Base-by-base conservation (phyloP, 1,140 invertebrate species). In the Sycophaga agraensis region DNA sequence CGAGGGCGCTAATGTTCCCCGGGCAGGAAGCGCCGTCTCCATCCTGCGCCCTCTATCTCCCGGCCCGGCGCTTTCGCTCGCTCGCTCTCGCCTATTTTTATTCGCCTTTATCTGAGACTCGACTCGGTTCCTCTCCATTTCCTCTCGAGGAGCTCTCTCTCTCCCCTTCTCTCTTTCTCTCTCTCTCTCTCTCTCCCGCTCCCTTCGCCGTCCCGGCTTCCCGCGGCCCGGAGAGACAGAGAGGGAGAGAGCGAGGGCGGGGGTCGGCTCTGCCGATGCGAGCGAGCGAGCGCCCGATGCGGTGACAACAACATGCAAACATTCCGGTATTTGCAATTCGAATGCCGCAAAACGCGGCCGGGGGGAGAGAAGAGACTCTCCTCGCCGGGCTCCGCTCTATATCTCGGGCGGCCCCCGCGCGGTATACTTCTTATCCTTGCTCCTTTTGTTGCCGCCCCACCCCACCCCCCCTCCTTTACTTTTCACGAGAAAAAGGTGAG, bases 251-350 rank as follows among this genome's bases (percentile, higher is more conserved):
- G n/a, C n/a, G n/a, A n/a, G n/a, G n/a, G n/a, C n/a, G n/a, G n/a
- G n/a, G n/a, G n/a, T n/a, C n/a, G n/a, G n/a, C n/a, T n/a, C n/a
- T n/a, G n/a, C n/a, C n/a, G n/a, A n/a, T n/a, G n/a, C n/a, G n/a
- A n/a, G n/a, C n/a, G n/a, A n/a, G n/a, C 48, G 9, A 16, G 31
- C 31, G 26, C 67, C 67, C 70, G 69, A 75, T 72, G 76, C 77
- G 75, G 68, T 74, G 77, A 77, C 79, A 75, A 79, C 76, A 81
- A 77, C 79, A 79, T 78, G 77, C 79, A 80, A 80, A 81, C 79
- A 81, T 81, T 81, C 74, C 76, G 77, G 68, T 79, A 81, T 81
- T 81, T 81, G 78, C 77, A 81, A 79, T 81, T 81, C 79, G 77
- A 81, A 81, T 81, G 74, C 75, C 76, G 43, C 60, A 50, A 61